Percentiles rank a stretch among this genome's conserved stretches.
phyloP scores from a whole-genome alignment of 2,797 vertebrate species.

The Menidia menidia region DNA sequence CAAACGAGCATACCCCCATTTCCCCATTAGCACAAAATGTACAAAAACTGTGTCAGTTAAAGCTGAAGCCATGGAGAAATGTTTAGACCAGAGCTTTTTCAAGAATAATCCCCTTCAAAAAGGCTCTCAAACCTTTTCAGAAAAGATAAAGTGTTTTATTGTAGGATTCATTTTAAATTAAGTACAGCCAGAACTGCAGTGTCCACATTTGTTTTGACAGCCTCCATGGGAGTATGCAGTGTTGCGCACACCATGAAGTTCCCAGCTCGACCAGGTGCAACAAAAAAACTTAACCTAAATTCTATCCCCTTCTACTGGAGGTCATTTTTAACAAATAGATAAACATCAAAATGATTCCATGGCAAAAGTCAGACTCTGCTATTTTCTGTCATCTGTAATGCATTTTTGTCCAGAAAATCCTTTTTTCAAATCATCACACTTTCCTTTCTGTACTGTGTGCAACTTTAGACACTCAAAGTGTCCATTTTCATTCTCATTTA shows the following conservation, averaged over 20 bases:
- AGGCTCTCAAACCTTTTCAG: not conserved
- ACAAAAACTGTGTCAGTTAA: conserved; percentile 37
- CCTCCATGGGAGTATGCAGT: conserved; percentile 15
- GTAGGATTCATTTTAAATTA: not conserved
- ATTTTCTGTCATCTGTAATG: conserved; percentile 28
- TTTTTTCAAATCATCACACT: conserved; percentile 25
- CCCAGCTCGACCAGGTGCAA: not conserved
- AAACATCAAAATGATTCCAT: conserved; percentile 4
- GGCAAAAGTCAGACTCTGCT: conserved; percentile 7
- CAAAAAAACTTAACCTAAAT: conserved; percentile 5
- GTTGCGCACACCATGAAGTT: conserved; percentile 22
- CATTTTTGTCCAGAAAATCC: conserved; percentile 8
- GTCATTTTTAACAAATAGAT: conserved; percentile 18
- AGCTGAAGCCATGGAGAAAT: conserved; percentile 24
- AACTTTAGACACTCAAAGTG: not conserved
- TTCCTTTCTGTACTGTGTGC: conserved; percentile 11
- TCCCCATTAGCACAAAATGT: conserved; percentile 28
- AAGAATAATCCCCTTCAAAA: conserved; percentile 1
- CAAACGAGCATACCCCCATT: conserved; percentile 37
- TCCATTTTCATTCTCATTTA: not conserved
- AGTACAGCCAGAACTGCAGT: conserved; percentile 21
- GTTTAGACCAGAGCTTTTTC: not conserved
- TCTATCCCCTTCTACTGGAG: conserved; percentile 4
- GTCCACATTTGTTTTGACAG: conserved; percentile 31
- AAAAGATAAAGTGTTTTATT: not conserved